Conservation (phyloP, 2,113 vertebrate species). For the Crotalus horridus region DNA sequence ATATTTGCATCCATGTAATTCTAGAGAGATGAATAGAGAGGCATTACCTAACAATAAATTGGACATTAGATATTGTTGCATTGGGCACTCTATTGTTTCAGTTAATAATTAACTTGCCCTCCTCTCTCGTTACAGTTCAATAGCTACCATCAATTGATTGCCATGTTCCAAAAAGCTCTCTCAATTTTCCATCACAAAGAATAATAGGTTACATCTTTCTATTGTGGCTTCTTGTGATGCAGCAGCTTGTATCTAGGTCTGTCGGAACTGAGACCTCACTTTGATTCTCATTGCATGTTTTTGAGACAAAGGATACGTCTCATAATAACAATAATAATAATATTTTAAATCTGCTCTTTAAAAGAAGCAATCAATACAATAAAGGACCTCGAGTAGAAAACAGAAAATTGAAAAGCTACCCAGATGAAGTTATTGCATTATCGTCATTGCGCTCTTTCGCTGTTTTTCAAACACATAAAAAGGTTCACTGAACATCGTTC, state of each 20-base stretch:
- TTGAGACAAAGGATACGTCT: background rate
- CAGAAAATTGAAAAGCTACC: background rate
- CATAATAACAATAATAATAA: background rate
- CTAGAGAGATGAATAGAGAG: background rate
- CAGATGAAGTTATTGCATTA: background rate
- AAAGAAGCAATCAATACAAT: background rate
- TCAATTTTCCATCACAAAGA: background rate
- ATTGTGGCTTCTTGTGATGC: background rate
- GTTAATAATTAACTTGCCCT: constrained; percentile 13
- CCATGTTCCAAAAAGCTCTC: constrained; percentile 3
- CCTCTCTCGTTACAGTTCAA: background rate
- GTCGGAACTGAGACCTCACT: background rate
- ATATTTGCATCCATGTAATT: background rate
- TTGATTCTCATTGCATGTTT: background rate
- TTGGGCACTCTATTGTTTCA: constrained; percentile 4
- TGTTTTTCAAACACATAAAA: background rate
- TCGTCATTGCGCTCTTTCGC: background rate
- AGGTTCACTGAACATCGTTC: background rate
- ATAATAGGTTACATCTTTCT: background rate
- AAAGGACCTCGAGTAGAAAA: background rate
- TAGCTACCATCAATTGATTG: background rate
- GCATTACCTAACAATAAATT: background rate
- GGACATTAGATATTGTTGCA: background rate
- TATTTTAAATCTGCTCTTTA: background rate
- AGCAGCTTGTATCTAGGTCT: too few relatives aligned